Conservation (phyloP, 2,888 invertebrate species). For the Melieria omissa region DNA sequence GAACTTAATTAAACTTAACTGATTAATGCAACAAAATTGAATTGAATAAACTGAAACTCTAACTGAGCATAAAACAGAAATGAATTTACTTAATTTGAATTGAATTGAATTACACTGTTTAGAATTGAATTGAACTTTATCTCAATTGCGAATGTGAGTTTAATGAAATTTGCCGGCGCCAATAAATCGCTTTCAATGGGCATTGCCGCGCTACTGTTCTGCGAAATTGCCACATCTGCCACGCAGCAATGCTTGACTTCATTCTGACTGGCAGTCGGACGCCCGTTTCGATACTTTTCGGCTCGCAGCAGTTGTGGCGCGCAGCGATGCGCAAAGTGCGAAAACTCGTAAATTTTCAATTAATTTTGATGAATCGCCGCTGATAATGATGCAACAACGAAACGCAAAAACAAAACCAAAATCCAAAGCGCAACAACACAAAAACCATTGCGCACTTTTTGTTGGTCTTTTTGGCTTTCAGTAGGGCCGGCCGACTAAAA, state of each 20-base stretch:
- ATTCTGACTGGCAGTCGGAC: no score
- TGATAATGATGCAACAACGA: slow-evolving; percentile 26
- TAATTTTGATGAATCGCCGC: slow-evolving; percentile 51
- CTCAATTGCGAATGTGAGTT: no score
- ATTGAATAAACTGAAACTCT: background rate
- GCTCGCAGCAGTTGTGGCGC: no score
- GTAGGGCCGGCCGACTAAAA: background rate
- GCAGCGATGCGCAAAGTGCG: slow-evolving; percentile 43
- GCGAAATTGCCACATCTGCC: no score
- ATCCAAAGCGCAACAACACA: background rate
- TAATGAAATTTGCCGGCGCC: no score
- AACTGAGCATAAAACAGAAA: background rate
- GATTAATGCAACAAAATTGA: background rate
- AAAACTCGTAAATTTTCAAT: slow-evolving; percentile 54
- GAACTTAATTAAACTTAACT: background rate
- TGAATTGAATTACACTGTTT: slow-evolving; percentile 1
- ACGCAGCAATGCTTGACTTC: no score
- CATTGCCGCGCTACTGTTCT: no score
- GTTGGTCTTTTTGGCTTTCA: background rate
- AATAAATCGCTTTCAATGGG: no score
- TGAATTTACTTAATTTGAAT: slow-evolving; percentile 1
- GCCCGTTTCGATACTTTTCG: no score
- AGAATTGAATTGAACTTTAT: background rate
- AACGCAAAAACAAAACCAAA: background rate
- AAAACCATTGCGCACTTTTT: background rate